A percentile compares a stretch with the other conserved stretches of the same genome.
phyloP scores from a whole-genome alignment of 2,888 invertebrate genomes.

The Agapostemon virescens region DNA sequence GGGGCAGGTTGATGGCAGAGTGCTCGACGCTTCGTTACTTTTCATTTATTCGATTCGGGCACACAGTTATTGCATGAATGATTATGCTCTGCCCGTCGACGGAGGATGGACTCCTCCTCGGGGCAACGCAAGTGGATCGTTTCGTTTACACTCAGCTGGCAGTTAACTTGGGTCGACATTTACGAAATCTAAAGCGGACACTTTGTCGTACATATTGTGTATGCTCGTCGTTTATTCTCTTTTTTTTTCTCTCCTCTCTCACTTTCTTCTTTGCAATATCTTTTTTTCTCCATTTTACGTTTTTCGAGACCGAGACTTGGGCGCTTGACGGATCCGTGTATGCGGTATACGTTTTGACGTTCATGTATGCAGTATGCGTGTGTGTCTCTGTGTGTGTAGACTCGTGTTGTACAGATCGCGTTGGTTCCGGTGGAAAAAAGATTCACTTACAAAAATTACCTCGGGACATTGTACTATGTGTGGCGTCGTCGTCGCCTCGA shows the following conservation, averaged over 20 bases:
- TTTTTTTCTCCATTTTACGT: background rate
- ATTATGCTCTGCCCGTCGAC: conserved; percentile 54
- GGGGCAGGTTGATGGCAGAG: background rate
- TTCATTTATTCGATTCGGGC: conserved; percentile 66
- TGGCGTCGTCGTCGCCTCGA: conserved; percentile 28
- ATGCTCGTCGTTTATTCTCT: conserved; percentile 9
- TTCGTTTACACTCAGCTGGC: conserved; percentile 65
- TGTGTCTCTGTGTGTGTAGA: conserved; percentile 10
- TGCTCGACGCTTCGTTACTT: conserved; percentile 55
- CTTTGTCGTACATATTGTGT: conserved; percentile 32
- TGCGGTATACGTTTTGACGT: background rate
- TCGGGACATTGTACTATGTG: conserved; percentile 53
- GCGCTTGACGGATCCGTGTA: conserved; percentile 11
- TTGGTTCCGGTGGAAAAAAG: conserved; percentile 43
- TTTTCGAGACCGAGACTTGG: conserved; percentile 23
- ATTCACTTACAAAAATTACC: conserved; percentile 52
- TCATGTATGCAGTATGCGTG: background rate
- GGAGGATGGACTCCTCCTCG: conserved; percentile 39
- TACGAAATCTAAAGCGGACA: conserved; percentile 58
- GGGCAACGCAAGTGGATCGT: conserved; percentile 54
- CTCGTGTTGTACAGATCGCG: conserved; percentile 30
- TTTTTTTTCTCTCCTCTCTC: background rate
- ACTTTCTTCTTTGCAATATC: background rate
- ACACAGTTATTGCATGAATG: conserved; percentile 68
- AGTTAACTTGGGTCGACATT: conserved; percentile 65